Percentiles rank a stretch among this genome's conserved stretches.
Conservation (phyloP, 2,888 invertebrate genomes). For the Nymphalis urticae region DNA sequence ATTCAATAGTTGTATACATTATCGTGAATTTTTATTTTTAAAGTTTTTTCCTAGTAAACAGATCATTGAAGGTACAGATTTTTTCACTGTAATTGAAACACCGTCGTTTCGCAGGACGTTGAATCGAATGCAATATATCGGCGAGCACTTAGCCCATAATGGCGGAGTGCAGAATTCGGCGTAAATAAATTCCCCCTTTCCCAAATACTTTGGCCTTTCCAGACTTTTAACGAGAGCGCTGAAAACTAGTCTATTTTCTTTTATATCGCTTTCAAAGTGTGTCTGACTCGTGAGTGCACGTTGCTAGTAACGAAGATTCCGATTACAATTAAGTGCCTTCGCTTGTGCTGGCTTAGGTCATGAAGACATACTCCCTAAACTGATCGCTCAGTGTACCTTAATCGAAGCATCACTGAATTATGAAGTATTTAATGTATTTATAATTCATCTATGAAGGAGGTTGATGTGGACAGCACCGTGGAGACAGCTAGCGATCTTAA, state of each 20-base stretch:
- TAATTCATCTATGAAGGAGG: too few species aligned
- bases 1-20: too few species aligned
- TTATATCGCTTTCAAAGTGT: conserved; percentile 11
- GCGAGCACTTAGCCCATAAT: conserved; percentile 47
- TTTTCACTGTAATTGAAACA: conserved; percentile 18
- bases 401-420: too few species aligned
- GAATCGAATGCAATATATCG: conserved; percentile 55
- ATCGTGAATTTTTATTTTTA: too few species aligned
- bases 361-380: not conserved
- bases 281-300: conserved; percentile 1
- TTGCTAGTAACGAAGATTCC: not conserved
- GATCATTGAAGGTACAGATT: not conserved
- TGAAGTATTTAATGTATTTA: too few species aligned
- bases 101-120: conserved; percentile 40
- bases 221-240: conserved; percentile 18
- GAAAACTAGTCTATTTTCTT: conserved; percentile 1
- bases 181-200: conserved; percentile 28
- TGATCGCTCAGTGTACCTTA: too few species aligned
- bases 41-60: too few species aligned
- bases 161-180: conserved; percentile 40
- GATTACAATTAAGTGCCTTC: conserved; percentile 4
- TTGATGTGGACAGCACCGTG: too few species aligned
- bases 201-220: conserved; percentile 13
- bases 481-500: too few species aligned
- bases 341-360: not conserved